A percentile compares a stretch with the other conserved stretches of the same genome.
These are phyloP conservation scores for Tiliacea citrago DNA, from an alignment of 2,888 invertebrate species.

Conservation along the genomic window DNA sequence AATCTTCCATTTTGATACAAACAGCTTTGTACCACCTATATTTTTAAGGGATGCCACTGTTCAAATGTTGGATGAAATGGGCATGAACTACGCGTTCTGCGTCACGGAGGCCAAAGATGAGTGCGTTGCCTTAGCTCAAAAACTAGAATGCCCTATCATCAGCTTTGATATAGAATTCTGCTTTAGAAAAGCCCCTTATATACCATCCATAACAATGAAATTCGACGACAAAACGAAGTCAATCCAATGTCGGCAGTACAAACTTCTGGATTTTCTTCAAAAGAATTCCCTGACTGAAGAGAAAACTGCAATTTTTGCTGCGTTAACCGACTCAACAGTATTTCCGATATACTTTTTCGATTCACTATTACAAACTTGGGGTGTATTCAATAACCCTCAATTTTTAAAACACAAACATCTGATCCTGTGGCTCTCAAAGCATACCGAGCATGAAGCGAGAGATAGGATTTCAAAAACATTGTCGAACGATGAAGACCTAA, in stretches of 20 bases:
- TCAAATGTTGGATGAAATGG: slow-evolving; percentile 72
- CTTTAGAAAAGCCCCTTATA: slow-evolving; percentile 70
- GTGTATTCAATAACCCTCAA: not conserved
- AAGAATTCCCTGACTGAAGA: slow-evolving; percentile 62
- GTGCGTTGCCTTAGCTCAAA: slow-evolving; percentile 72
- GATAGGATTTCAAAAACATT: slow-evolving; percentile 19
- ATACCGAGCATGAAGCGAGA: slow-evolving; percentile 5
- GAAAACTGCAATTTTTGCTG: slow-evolving; percentile 68
- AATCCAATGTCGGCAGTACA: slow-evolving; percentile 63
- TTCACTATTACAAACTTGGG: slow-evolving; percentile 52
- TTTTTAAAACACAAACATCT: not conserved
- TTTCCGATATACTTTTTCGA: slow-evolving; percentile 65
- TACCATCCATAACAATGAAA: slow-evolving; percentile 57
- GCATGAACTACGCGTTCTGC: slow-evolving; percentile 67
- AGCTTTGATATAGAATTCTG: slow-evolving; percentile 71
- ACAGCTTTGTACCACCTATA: slow-evolving; percentile 54
- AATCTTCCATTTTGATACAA: slow-evolving; percentile 11
- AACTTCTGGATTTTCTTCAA: slow-evolving; percentile 60
- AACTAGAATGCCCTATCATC: slow-evolving; percentile 71
- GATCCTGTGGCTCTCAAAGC: slow-evolving; percentile 40
- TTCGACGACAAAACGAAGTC: slow-evolving; percentile 31
- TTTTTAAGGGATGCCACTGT: slow-evolving; percentile 66
- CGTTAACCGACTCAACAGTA: slow-evolving; percentile 64
- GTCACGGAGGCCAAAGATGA: slow-evolving; percentile 69
- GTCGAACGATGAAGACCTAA: slow-evolving; percentile 6